phyloP scores from a whole-genome alignment of 1,140 invertebrate genomes.

The Asobara japonica region DNA sequence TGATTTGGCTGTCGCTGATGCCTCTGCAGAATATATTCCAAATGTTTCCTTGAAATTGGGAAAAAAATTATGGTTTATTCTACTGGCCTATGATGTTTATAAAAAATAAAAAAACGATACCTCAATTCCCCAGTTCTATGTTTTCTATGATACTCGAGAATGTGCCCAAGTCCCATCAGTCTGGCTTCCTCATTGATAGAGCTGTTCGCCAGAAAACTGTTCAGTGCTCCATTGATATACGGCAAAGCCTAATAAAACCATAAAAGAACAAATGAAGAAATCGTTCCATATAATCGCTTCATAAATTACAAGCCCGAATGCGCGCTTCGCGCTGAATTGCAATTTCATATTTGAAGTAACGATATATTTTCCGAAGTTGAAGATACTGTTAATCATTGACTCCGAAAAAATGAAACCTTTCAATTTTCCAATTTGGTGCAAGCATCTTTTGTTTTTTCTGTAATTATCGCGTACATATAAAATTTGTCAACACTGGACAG shows the following conservation, averaged over 20 bases:
- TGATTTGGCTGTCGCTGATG: slow-evolving; percentile 44
- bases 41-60: slow-evolving; percentile 48
- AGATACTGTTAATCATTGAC: no score
- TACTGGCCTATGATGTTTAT: neutral
- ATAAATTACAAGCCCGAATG: no score
- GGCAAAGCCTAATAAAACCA: slow-evolving; percentile 67
- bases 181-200: slow-evolving; percentile 69
- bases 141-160: slow-evolving; percentile 65
- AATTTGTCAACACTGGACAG: no score
- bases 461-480: no score
- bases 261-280: neutral
- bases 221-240: slow-evolving; percentile 72
- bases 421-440: no score
- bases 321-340: no score
- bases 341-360: no score
- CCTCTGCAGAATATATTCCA: slow-evolving; percentile 51
- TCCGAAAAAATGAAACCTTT: no score
- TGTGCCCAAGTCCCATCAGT: slow-evolving; percentile 57
- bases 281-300: no score
- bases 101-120: slow-evolving; percentile 31
- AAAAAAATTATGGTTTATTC: neutral
- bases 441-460: no score
- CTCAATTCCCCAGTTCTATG: slow-evolving; percentile 50
- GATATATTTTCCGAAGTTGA: no score
- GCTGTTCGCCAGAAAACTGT: slow-evolving; percentile 69